Base-by-base conservation (phyloP, 2,113 vertebrate species). In the Forbesichthys papilliferus region DNA sequence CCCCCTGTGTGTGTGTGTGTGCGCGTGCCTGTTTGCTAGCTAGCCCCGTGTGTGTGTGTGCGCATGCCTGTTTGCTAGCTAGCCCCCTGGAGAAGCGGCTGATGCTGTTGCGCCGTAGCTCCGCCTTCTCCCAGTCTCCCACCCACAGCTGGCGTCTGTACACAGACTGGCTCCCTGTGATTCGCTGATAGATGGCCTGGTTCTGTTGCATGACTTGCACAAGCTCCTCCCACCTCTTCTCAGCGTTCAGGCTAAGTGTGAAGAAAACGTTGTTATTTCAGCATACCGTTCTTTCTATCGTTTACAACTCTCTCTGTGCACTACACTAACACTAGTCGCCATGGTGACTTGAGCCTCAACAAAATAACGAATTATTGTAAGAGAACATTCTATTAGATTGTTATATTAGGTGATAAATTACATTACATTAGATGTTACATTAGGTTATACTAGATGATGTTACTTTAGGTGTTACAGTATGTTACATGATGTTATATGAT, bases 111-210 rank as follows among this genome's bases (percentile, higher is more conserved):
- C 87, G 78, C 3, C 79, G 52, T 1, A 52, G 69, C 77, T 88
- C 70, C 0, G 55, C 75, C 75, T 51, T 88, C 68, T 91, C 80
- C 93, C 93, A 94, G 66, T 92, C 84, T 0, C 89, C 84, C 64
- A 89, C 60, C 93, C 92, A 93, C 48, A 80, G 56, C 66, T 81
- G 82, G 3, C 80, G 86, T 3, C 87, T 81, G 61, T 92, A 91
- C 66, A 93, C 86, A 0, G 92, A 93, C 79, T 90, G 79, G 6
- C 87, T 82, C 0, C 60, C 69, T 0, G 63, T 84, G 81, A 94
- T 90, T 49, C 92, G 86, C 59, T 89, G 86, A 48, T 90, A 81
- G 34, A 94, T 90, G 34, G 69, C 87, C 63, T 86, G 90, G 77
- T 95, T 95, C 79, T 94, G 91, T 18, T 27, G 78, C 8, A 76